phyloP scores from a whole-genome alignment of 2,113 vertebrate genomes.

The Hippocampus barbouri region DNA sequence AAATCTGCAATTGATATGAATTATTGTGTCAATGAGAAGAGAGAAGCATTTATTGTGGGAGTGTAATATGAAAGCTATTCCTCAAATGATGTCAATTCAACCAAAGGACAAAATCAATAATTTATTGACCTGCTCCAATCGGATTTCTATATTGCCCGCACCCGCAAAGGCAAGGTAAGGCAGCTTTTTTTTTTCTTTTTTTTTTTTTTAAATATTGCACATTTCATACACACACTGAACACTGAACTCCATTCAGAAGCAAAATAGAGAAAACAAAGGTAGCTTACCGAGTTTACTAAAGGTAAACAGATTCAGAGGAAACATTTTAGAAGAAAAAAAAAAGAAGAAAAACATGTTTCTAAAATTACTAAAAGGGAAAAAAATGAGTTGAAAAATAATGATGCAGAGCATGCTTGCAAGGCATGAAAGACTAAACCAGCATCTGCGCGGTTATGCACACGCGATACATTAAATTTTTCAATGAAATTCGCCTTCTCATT shows the following conservation, averaged over 20 bases:
- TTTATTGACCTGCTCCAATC: background rate
- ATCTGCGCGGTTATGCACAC: background rate
- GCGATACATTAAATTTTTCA: background rate
- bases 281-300: too few relatives aligned
- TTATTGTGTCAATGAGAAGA: background rate
- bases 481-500: background rate
- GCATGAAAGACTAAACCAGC: background rate
- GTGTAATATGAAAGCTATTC: background rate
- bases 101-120: background rate
- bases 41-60: too few relatives aligned
- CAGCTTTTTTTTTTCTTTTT: too few relatives aligned
- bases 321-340: too few relatives aligned
- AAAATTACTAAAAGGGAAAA: too few relatives aligned
- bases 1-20: background rate
- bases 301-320: too few relatives aligned
- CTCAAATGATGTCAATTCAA: background rate
- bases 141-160: background rate
- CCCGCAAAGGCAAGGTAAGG: background rate
- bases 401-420: background rate
- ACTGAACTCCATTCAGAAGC: too few relatives aligned
- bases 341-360: too few relatives aligned
- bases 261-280: too few relatives aligned
- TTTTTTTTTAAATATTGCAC: too few relatives aligned
- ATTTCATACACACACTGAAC: too few relatives aligned
- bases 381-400: too few relatives aligned